Base-by-base conservation (phyloP, 2,888 invertebrate species). In the Protodeltote pygarga region DNA sequence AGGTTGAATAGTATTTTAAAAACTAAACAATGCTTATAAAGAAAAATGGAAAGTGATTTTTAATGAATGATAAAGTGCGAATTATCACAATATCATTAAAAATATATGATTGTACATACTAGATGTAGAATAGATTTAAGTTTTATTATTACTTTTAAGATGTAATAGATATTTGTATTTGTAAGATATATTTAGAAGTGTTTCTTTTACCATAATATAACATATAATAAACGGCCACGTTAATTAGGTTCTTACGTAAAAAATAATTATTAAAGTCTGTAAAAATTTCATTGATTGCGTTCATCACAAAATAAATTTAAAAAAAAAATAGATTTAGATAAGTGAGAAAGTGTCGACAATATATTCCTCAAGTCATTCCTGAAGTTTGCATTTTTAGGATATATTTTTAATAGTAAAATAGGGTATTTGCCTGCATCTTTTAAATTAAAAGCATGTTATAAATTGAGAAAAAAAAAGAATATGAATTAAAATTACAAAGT, bases 111-210 rank as follows among this genome's bases (percentile, higher is more conserved):
- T 89, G 89, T 89, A 89, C 79, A 90, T 90, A 90, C 59, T 87
- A 87, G 77, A 51, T 47, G 64, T 80, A 79, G 74, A 38, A 33
- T 85, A 81, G 71, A 13, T 19, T 15, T 86, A 87, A 82, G 79
- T 66, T 81, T 75, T 77, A 77, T 72, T 81, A 81, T 81, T 70
- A 77, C 76, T 77, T 79, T 58, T 83, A 80, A 77, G 65, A 72
- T 75, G 64, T 68, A 79, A 75, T 79, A 83, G 82, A 84, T 81
- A 80, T 79, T 77, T 84, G 77, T 85, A 81, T 82, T 78, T 85
- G 81, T 87, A 85, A 85, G 79, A 87, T 83, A 87, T 79, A 71
- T 84, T 82, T 84, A 87, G 81, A 85, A 70, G 86, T 85, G 85
- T 89, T 88, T 87, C 76, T 79, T 88, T 87, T 87, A 88, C 85